These are phyloP conservation scores for Zosterops hypoxanthus DNA, from an alignment of 2,113 vertebrate species.

Conservation along the genomic window DNA sequence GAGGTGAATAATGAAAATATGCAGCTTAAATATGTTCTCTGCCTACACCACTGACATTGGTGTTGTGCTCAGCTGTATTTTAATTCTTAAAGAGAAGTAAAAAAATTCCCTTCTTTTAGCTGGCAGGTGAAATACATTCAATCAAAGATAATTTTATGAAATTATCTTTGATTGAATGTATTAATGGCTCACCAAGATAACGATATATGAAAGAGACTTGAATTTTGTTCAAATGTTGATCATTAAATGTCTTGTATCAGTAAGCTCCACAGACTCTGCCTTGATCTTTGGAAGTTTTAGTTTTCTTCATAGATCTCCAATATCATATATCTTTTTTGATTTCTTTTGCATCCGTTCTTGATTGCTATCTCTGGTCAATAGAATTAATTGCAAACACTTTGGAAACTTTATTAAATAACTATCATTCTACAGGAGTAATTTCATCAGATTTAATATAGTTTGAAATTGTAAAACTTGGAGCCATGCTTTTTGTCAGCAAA, in stretches of 20 bases:
- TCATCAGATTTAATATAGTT: neutral
- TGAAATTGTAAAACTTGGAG: neutral
- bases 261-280: neutral
- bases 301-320: neutral
- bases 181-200: neutral
- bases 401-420: neutral
- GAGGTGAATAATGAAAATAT: neutral
- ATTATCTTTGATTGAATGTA: neutral
- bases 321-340: neutral
- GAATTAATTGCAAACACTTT: neutral
- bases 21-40: neutral
- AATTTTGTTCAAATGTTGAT: neutral
- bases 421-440: neutral
- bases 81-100: neutral
- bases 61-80: neutral
- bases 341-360: neutral
- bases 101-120: neutral
- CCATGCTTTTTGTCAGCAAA: neutral
- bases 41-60: neutral
- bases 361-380: neutral
- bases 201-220: neutral
- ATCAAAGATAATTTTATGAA: neutral
- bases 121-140: neutral
- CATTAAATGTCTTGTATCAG: neutral
- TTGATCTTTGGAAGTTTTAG: neutral